Base-by-base conservation (phyloP, 2,888 invertebrate species). In the Dryocosmus kuriphilus region DNA sequence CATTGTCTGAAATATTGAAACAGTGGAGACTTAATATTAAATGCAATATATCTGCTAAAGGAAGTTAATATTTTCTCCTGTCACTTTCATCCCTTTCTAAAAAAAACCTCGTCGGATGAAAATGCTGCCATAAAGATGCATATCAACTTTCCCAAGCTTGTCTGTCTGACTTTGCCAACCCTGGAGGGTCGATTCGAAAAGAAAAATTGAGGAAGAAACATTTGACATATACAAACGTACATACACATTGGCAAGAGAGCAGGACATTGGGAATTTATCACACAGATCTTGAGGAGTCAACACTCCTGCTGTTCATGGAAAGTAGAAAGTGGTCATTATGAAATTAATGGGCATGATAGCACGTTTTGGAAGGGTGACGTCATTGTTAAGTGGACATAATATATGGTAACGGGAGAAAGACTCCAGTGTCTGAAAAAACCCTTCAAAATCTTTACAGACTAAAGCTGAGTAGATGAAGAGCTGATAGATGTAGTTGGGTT, bases 291-390 rank as follows among this genome's bases (percentile, higher is more conserved):
- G n/a, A n/a, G 71, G 46, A 71, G 30, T 51, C 30, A 46, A 71
- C 71, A 71, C 27, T 57, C 24, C 24, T 71, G 71, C 14, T 71
- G 46, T 30, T 79, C 77, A 32, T 85, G 82, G 88, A 87, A 86
- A 88, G 88, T 86, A 88, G 88, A 89, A 88, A 87, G 89, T 84
- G 83, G 82, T 86, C 86, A 86, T 89, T 89, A 89, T 86, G 87
- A 89, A 90, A 88, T 89, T 86, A 87, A 85, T 83, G 83, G 75
- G 81, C 77, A 67, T 77, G 85, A 83, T 83, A 80, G 78, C 74
- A 73, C 78, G 81, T 81, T 82, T 84, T 82, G 80, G 84, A 80
- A 79, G 79, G 77, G 82, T 86, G 85, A 86, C 84, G 86, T 86
- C 86, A 86, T 80, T 81, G 74, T 46, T 41, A 27, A 55, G 55